phyloP scores from a whole-genome alignment of 2,888 invertebrate genomes.

The Cheilosia grossa region DNA sequence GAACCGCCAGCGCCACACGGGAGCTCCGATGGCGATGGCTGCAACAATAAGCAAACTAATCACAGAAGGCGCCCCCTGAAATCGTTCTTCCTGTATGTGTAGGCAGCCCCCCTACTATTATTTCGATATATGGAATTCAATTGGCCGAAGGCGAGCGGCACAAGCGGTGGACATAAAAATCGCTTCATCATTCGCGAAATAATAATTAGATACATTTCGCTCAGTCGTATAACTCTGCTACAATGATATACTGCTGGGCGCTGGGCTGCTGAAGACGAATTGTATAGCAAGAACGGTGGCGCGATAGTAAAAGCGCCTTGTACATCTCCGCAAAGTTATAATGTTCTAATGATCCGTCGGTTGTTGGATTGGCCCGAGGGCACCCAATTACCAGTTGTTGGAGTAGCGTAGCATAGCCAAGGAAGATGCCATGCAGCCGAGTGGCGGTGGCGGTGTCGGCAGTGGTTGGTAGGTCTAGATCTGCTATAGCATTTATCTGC shows the following conservation, averaged over 20 bases:
- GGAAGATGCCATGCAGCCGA: slow-evolving; percentile 1
- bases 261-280: slow-evolving; percentile 58
- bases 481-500: slow-evolving; percentile 56
- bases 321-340: slow-evolving; percentile 69
- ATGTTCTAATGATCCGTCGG: slow-evolving; percentile 70
- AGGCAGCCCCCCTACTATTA: slow-evolving; percentile 5
- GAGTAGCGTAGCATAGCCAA: slow-evolving; percentile 12
- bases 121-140: slow-evolving; percentile 57
- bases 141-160: slow-evolving; percentile 50
- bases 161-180: slow-evolving; percentile 70
- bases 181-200: slow-evolving; percentile 72
- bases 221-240: slow-evolving; percentile 61
- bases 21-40: slow-evolving; percentile 10
- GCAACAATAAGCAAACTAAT: slow-evolving; percentile 57
- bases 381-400: slow-evolving; percentile 56
- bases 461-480: slow-evolving; percentile 17
- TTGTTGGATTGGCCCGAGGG: slow-evolving; percentile 42
- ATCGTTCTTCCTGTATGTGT: slow-evolving; percentile 13
- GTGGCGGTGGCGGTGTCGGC: not conserved
- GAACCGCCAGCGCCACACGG: slow-evolving; percentile 25
- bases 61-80: slow-evolving; percentile 64
- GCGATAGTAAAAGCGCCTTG: slow-evolving; percentile 65
- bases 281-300: slow-evolving; percentile 41
- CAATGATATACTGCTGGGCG: slow-evolving; percentile 57
- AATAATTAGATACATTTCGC: slow-evolving; percentile 73